phyloP scores from a whole-genome alignment of 1,140 invertebrate genomes.

The Maconellicoccus hirsutus region DNA sequence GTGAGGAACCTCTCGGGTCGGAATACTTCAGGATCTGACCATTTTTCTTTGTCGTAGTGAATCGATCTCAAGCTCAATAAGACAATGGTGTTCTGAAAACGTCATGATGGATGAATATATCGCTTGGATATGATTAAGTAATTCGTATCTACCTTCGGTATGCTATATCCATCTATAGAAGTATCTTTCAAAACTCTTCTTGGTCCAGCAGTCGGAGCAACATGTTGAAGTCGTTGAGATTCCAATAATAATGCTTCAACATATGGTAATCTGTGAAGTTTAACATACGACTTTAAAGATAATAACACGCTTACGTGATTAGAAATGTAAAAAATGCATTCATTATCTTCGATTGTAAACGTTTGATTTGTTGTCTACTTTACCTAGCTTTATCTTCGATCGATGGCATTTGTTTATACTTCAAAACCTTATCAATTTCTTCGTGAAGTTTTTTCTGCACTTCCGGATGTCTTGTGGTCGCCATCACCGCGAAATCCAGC shows the following conservation, averaged over 20 bases:
- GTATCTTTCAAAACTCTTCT: conserved; percentile 47
- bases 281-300: conserved; percentile 8
- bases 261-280: conserved; percentile 44
- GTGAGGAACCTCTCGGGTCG: conserved; percentile 57
- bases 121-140: not conserved
- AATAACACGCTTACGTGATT: too few relatives aligned
- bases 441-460: conserved; percentile 51
- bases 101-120: conserved; percentile 18
- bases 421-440: conserved; percentile 33
- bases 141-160: conserved; percentile 43
- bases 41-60: conserved; percentile 47
- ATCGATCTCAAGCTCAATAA: conserved; percentile 51
- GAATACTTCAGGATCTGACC: conserved; percentile 54
- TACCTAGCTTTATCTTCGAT: conserved; percentile 14
- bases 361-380: too few relatives aligned
- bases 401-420: conserved; percentile 32
- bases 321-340: too few relatives aligned
- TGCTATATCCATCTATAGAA: conserved; percentile 45
- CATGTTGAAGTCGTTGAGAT: conserved; percentile 46
- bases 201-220: conserved; percentile 54
- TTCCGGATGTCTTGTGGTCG: conserved; percentile 50
- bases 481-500: conserved; percentile 55
- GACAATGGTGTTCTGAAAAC: conserved; percentile 41
- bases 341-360: too few relatives aligned
- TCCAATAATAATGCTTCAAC: conserved; percentile 53